These are phyloP conservation scores for Hylaea fasciaria DNA, from an alignment of 2,888 invertebrate species.

Conservation along the genomic window DNA sequence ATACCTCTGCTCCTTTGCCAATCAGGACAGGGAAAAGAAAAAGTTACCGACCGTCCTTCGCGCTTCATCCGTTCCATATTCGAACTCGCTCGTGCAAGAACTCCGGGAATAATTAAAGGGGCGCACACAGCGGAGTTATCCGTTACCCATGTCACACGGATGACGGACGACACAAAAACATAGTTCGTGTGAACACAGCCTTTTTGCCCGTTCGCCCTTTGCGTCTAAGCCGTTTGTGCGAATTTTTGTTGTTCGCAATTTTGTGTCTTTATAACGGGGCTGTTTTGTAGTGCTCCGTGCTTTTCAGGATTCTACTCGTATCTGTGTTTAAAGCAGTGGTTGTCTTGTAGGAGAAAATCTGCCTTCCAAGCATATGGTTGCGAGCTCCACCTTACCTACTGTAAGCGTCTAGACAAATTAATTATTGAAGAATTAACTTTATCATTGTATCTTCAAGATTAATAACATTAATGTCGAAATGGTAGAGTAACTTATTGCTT, in stretches of 20 bases:
- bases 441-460: not conserved
- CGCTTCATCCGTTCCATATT: slow-evolving; percentile 54
- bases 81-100: slow-evolving; percentile 58
- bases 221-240: slow-evolving; percentile 52
- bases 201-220: slow-evolving; percentile 59
- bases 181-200: slow-evolving; percentile 54
- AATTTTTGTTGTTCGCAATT: slow-evolving; percentile 59
- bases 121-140: slow-evolving; percentile 50
- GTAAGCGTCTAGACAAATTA: slow-evolving; percentile 1
- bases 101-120: slow-evolving; percentile 62
- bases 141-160: slow-evolving; percentile 60
- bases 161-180: slow-evolving; percentile 67
- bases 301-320: slow-evolving; percentile 6
- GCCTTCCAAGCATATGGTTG: no score
- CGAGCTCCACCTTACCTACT: not conserved
- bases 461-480: not conserved
- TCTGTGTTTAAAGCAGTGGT: no score
- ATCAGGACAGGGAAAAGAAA: slow-evolving; percentile 35
- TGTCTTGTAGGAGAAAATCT: no score
- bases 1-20: slow-evolving; percentile 28
- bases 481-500: not conserved
- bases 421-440: slow-evolving; percentile 1
- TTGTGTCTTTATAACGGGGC: slow-evolving; percentile 48
- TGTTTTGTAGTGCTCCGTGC: slow-evolving; percentile 16
- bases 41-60: slow-evolving; percentile 41